Evolutionary conservation across 92 coral and sea anemone genomes (phyloP).

Genomic region (Micromussa lordhowensis): DNA sequence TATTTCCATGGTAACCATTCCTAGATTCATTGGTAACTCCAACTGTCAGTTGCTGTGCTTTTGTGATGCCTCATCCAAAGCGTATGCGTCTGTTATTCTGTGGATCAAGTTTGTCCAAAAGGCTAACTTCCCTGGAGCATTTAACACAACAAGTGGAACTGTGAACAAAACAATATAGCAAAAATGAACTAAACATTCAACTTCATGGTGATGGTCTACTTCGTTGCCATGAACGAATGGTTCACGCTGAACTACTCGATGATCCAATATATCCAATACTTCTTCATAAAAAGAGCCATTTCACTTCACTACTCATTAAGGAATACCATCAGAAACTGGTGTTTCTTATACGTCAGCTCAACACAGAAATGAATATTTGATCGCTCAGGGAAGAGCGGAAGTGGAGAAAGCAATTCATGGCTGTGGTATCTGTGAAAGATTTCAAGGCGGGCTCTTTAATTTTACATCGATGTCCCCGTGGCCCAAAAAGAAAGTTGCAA

Average conservation of each 20-base stretch:
- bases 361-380: slow-evolving; percentile 12
- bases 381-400: too few relatives aligned
- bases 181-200: slow-evolving; percentile 10
- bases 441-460: too few relatives aligned
- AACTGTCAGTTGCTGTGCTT: slow-evolving; percentile 13
- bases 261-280: slow-evolving; percentile 1
- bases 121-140: too few relatives aligned
- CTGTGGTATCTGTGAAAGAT: neutral
- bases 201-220: slow-evolving; percentile 16
- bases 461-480: too few relatives aligned
- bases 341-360: slow-evolving; percentile 5
- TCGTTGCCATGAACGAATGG: slow-evolving; percentile 15
- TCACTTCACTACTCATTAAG: slow-evolving; percentile 16
- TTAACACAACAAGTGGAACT: neutral
- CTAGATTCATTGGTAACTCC: too few relatives aligned
- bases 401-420: slow-evolving; percentile 15
- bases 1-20: slow-evolving; percentile 24
- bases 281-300: slow-evolving; percentile 8
- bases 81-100: slow-evolving; percentile 34
- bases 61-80: slow-evolving; percentile 5
- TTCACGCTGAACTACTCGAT: neutral
- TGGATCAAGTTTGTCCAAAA: too few relatives aligned
- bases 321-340: slow-evolving; percentile 12
- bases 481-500: too few relatives aligned
- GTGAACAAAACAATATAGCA: neutral